These are phyloP conservation scores for Acanthococcus lagerstroemiae DNA, from an alignment of 2,888 invertebrate genomes.

Conservation along the genomic window DNA sequence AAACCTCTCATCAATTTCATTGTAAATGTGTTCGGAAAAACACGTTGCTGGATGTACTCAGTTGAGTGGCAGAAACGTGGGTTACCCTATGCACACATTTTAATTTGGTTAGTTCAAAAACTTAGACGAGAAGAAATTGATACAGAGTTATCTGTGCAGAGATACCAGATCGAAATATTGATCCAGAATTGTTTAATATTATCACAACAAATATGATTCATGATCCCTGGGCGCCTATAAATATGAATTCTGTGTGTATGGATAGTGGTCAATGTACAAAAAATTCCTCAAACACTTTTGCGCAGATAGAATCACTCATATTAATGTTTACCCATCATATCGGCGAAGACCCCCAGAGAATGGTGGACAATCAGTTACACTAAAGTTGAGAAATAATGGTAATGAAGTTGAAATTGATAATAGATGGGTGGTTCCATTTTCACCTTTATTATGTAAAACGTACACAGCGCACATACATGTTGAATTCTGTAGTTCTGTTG, in stretches of 20 bases:
- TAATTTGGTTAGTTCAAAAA: slow-evolving; percentile 39
- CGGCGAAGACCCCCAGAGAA: slow-evolving; percentile 33
- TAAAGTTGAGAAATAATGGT: slow-evolving; percentile 30
- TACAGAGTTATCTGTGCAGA: slow-evolving; percentile 39
- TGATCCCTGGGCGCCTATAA: slow-evolving; percentile 36
- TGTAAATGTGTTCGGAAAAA: slow-evolving; percentile 31
- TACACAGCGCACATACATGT: slow-evolving; percentile 37
- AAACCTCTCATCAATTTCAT: slow-evolving; percentile 28
- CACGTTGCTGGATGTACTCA: slow-evolving; percentile 37
- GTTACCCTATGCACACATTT: slow-evolving; percentile 38
- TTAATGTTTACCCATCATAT: slow-evolving; percentile 39
- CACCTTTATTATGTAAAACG: slow-evolving; percentile 34
- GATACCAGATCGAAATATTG: slow-evolving; percentile 37
- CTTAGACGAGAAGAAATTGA: slow-evolving; percentile 39
- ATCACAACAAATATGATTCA: slow-evolving; percentile 37
- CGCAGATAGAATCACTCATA: slow-evolving; percentile 36
- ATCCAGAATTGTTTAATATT: slow-evolving; percentile 36
- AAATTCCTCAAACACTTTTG: slow-evolving; percentile 32
- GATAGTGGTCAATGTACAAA: slow-evolving; percentile 37
- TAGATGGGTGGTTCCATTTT: slow-evolving; percentile 35
- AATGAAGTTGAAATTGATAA: slow-evolving; percentile 33
- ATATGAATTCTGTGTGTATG: slow-evolving; percentile 36
- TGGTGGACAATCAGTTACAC: slow-evolving; percentile 15
- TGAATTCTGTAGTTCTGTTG: slow-evolving; percentile 41
- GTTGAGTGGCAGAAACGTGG: slow-evolving; percentile 38